These are phyloP conservation scores for Ectemnius lituratus DNA, from an alignment of 2,888 invertebrate species.

Conservation along the genomic window DNA sequence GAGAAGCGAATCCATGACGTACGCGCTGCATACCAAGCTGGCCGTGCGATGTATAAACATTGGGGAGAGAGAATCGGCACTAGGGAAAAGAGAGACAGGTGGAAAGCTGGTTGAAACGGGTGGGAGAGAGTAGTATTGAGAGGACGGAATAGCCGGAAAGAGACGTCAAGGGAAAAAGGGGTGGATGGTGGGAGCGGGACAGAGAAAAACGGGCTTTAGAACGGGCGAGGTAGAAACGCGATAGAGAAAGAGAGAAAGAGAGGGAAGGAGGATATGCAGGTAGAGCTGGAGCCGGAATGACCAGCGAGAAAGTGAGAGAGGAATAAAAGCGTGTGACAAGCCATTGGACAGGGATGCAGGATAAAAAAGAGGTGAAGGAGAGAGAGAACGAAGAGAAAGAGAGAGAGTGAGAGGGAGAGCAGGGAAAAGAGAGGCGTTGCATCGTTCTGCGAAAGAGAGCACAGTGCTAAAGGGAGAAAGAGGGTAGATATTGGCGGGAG, in stretches of 20 bases:
- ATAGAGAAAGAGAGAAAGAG: conserved; percentile 45
- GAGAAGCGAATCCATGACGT: conserved; percentile 36
- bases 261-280: conserved; percentile 44
- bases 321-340: too few relatives aligned
- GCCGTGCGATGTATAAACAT: conserved; percentile 56
- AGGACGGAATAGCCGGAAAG: conserved; percentile 8
- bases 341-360: too few relatives aligned
- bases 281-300: conserved; percentile 43
- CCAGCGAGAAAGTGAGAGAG: not conserved
- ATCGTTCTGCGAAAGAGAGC: too few relatives aligned
- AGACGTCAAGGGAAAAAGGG: conserved; percentile 25
- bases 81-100: not conserved
- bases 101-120: conserved; percentile 28
- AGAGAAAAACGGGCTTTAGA: conserved; percentile 14
- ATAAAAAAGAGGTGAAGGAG: not conserved
- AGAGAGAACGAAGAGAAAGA: not conserved
- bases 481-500: not conserved
- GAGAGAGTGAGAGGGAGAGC: too few relatives aligned
- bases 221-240: not conserved
- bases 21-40: conserved; percentile 55
- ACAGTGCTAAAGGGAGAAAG: too few relatives aligned
- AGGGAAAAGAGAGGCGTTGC: too few relatives aligned
- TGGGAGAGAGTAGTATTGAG: conserved; percentile 30
- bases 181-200: conserved; percentile 30
- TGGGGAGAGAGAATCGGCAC: conserved; percentile 41